Conservation (phyloP, 2,888 invertebrate genomes). For the Campaea margaritaria region DNA sequence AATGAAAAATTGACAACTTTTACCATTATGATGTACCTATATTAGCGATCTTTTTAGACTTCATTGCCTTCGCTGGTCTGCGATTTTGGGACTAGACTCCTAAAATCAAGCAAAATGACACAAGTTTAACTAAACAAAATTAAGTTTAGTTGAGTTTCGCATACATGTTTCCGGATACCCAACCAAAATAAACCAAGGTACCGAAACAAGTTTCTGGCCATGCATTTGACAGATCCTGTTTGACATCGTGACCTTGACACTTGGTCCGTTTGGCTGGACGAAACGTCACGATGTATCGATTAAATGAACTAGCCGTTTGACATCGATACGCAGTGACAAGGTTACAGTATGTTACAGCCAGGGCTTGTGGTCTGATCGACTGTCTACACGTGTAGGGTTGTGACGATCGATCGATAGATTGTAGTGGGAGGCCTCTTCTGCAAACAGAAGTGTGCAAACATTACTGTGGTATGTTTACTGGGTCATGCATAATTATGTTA, state of each 20-base stretch:
- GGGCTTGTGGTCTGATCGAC: constrained; percentile 44
- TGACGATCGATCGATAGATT: background rate
- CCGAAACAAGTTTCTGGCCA: constrained; percentile 18
- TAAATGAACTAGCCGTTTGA: constrained; percentile 41
- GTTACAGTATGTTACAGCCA: constrained; percentile 53
- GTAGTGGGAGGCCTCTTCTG: no score
- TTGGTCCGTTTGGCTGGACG: constrained; percentile 42
- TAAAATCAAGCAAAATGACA: no score
- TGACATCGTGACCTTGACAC: constrained; percentile 36
- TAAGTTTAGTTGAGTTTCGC: background rate
- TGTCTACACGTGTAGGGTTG: constrained; percentile 18
- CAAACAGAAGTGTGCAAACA: no score
- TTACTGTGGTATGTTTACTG: no score
- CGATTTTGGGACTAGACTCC: no score
- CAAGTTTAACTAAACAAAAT: background rate
- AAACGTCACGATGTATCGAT: constrained; percentile 54
- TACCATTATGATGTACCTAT: no score
- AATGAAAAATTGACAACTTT: no score
- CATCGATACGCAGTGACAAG: constrained; percentile 56
- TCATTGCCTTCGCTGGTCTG: no score
- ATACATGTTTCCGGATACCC: constrained; percentile 8
- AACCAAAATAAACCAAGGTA: constrained; percentile 16
- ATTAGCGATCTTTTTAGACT: no score
- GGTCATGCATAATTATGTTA: no score
- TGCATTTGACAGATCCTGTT: constrained; percentile 30